These are phyloP conservation scores for Halictus rubicundus DNA, from an alignment of 1,140 invertebrate genomes.

Conservation along the genomic window DNA sequence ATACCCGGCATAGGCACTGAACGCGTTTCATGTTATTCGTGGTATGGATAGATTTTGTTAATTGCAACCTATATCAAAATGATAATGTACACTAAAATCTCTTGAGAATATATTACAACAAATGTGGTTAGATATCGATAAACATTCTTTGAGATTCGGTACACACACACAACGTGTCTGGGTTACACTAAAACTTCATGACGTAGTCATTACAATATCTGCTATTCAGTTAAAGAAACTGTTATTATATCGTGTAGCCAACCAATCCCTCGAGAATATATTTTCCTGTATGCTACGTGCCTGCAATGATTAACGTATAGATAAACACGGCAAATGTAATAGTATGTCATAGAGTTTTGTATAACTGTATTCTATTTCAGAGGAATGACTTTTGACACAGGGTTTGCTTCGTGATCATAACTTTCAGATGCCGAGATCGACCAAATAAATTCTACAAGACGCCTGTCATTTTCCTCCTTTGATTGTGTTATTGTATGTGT, in stretches of 20 bases:
- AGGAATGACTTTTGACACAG: constrained; percentile 58
- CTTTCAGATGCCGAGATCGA: constrained; percentile 71
- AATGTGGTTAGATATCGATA: not conserved
- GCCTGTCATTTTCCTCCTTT: constrained; percentile 56
- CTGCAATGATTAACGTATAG: not conserved
- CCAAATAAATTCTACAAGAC: constrained; percentile 53
- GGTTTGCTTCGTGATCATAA: constrained; percentile 60
- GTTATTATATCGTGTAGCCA: not conserved
- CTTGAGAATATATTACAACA: not conserved
- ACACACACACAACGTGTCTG: not conserved
- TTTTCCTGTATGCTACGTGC: not conserved
- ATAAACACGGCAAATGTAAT: constrained; percentile 3
- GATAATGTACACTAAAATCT: not conserved
- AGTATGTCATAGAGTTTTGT: constrained; percentile 18
- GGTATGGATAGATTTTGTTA: not conserved
- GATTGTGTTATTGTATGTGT: constrained; percentile 77
- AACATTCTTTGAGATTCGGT: not conserved
- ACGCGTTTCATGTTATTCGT: constrained; percentile 11
- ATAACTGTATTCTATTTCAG: constrained; percentile 63
- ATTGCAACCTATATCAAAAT: not conserved
- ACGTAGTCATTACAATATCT: not conserved
- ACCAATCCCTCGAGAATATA: not conserved
- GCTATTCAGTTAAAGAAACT: not conserved
- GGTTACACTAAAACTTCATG: not conserved
- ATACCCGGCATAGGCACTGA: constrained; percentile 10